Base-by-base conservation (phyloP, 2,888 invertebrate genomes). In the Tubiluchus corallicola region DNA sequence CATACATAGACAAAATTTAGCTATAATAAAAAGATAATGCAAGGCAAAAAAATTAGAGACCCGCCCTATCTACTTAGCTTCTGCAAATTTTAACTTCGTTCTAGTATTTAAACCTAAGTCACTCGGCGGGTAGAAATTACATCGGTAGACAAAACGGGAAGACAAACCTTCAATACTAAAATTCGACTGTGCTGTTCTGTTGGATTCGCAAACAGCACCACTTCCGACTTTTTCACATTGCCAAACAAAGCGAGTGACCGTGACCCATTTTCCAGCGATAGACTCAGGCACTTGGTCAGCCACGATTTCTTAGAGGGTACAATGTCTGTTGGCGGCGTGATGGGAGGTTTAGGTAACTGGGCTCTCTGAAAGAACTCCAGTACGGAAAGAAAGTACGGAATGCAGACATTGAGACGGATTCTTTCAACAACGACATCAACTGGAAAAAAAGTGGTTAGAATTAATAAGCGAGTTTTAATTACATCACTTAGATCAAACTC, bases 141-240 rank as follows among this genome's bases (percentile, higher is more conserved):
- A n/a, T n/a, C n/a, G n/a, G n/a, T n/a, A n/a, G n/a, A n/a, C n/a
- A 5, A 43, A 37, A 37, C 15, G 3, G 17, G 5, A 40, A 39
- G 18, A 37, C 55, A 51, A 48, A 64, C 64, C 55, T 79, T 72
- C 4, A 81, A 67, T 9, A 82, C 70, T 38, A 78, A 60, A 3
- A 76, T 73, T 53, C 74, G 72, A 2, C 75, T 73, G 46, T 59
- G 55, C 17, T 51, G 47, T 16, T 56, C 53, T 3, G 57, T 56
- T 2, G 65, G 64, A 40, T 65, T 62, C 0, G 78, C 76, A 57
- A 79, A 75, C 53, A 82, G 70, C 64, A 81, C 73, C 41, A 82
- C 68, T 63, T 82, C 82, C 1, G 82, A 82, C 56, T 78, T 75
- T 20, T 79, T 74, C 53, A 82, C 71, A 54, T 79, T 74, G 18